phyloP scores from a whole-genome alignment of 2,888 invertebrate species.

The Eristalinus sepulchralis region DNA sequence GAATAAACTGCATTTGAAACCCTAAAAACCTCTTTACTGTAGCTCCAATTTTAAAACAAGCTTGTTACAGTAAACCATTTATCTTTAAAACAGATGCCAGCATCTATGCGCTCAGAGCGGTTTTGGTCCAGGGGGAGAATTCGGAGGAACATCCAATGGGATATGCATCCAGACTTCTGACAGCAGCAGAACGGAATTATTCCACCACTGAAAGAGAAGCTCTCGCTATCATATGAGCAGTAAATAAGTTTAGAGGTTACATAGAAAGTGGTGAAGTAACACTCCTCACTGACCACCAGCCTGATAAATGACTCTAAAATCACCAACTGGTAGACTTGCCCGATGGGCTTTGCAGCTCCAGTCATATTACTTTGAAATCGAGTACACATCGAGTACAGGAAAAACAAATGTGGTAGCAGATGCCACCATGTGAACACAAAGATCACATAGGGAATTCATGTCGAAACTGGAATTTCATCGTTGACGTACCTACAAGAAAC shows the following conservation, averaged over 20 bases:
- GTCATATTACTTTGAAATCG: not conserved
- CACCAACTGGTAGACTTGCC: not conserved
- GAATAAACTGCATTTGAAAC: too few species aligned
- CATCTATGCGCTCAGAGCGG: conserved; percentile 69
- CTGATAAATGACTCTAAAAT: not conserved
- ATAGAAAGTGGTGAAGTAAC: conserved; percentile 20
- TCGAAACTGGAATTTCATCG: too few species aligned
- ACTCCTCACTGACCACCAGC: not conserved
- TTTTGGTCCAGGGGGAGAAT: conserved; percentile 69
- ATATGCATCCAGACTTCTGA: conserved; percentile 73
- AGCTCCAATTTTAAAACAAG: too few species aligned
- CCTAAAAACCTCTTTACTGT: too few species aligned
- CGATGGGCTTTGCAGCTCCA: not conserved
- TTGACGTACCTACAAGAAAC: too few species aligned
- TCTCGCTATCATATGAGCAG: conserved; percentile 12
- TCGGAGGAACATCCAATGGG: conserved; percentile 72
- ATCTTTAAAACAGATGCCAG: too few species aligned
- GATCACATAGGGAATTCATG: not conserved
- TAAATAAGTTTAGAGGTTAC: conserved; percentile 21
- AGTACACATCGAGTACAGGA: too few species aligned
- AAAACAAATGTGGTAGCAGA: not conserved
- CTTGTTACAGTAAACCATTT: too few species aligned
- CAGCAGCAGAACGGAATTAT: conserved; percentile 77
- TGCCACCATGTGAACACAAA: not conserved
- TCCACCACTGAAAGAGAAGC: conserved; percentile 77